Conservation (phyloP, 2,888 invertebrate genomes). For the Drosophila sordidapex region DNA sequence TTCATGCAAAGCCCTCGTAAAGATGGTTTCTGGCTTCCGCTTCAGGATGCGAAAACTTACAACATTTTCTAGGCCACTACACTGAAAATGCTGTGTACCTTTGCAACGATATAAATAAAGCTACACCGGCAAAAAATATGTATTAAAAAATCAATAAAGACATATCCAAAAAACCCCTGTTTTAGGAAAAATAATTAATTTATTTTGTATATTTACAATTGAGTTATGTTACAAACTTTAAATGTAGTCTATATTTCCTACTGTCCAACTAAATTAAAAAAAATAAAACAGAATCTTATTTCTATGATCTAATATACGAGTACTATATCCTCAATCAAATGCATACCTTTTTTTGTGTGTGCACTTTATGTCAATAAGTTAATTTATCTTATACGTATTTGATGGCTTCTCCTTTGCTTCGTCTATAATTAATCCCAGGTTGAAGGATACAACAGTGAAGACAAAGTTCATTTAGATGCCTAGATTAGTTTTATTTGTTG, state of each 20-base stretch:
- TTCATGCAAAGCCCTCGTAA: slow-evolving; percentile 56
- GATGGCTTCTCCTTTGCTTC: background rate
- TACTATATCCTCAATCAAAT: background rate
- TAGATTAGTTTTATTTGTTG: background rate
- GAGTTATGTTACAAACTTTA: background rate
- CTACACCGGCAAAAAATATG: background rate
- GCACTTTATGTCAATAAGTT: slow-evolving; percentile 51
- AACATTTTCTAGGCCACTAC: slow-evolving; percentile 58
- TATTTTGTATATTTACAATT: background rate
- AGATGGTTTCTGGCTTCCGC: slow-evolving; percentile 34
- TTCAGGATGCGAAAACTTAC: slow-evolving; percentile 41
- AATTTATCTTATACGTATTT: slow-evolving; percentile 45
- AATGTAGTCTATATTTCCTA: no score
- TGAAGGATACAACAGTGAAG: background rate
- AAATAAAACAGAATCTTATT: background rate
- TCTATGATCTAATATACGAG: background rate
- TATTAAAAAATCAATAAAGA: slow-evolving; percentile 2
- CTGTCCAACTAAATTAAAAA: background rate
- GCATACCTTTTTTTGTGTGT: background rate
- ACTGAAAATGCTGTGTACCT: slow-evolving; percentile 25
- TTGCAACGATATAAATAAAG: slow-evolving; percentile 8
- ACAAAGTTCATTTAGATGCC: background rate
- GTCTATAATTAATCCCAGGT: slow-evolving; percentile 2
- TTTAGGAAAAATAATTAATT: background rate
- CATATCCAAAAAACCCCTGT: background rate